Evolutionary conservation across 2,888 invertebrate species (phyloP), one percentile per base, ranked within the genome.

Genomic region (Agrotis puta): DNA sequence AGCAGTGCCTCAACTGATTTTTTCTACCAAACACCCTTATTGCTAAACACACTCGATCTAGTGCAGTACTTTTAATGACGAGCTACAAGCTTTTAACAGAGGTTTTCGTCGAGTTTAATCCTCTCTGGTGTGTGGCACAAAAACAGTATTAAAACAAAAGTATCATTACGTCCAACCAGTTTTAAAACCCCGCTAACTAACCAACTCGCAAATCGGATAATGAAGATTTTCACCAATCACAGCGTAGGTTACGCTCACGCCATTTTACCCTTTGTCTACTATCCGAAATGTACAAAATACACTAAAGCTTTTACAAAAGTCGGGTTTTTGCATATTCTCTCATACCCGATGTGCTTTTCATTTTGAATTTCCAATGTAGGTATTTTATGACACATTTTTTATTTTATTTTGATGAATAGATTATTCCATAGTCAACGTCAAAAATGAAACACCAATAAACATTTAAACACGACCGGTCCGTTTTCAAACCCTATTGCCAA

Each of bases 191-290:
- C 68, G 39, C 73, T 70, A 72, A 77, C 81, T 64, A 85, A 81
- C 74, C 50, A 51, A 74, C 66, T 70, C 54, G 50, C 59, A 70
- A 86, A 83, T 83, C 75, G 82, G 71, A 83, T 75, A 77, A 68
- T 78, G 70, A 76, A 74, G 74, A 81, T 77, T 81, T 79, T 72
- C 77, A 47, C 58, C 77, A 75, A 83, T 80, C 76, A 80, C 62
- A 64, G 76, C 76, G 75, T 77, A 77, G 68, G 84, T 85, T 84
- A 87, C 81, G 83, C 85, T 68, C 73, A 74, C 77, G 79, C 83
- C 69, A 82, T 84, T 84, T 82, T 81, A 83, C 66, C 83, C 84
- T 87, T 87, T 88, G 84, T 87, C 71, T 72, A 70, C 56, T 51
- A 20, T 71, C 72, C 70, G 76, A 77, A 76, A 78, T 84, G 75